These are phyloP conservation scores for Vanessa atalanta DNA, from an alignment of 1,140 invertebrate genomes.

Conservation along the genomic window DNA sequence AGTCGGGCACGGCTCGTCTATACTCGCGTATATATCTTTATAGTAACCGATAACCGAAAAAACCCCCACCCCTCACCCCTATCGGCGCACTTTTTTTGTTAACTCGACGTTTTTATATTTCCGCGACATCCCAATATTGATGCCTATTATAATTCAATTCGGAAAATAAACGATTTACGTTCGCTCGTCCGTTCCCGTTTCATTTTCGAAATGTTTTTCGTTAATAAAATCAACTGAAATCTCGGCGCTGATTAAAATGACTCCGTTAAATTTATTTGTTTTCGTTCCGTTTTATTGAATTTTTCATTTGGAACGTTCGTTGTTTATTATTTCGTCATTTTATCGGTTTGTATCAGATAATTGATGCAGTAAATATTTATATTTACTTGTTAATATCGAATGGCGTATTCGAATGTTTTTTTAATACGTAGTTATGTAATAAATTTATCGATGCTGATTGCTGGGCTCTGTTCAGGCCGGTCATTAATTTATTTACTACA, in stretches of 20 bases:
- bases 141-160: conserved; percentile 40
- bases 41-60: no score
- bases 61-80: no score
- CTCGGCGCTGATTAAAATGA: conserved; percentile 10
- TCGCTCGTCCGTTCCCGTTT: conserved; percentile 13
- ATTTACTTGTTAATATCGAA: neutral
- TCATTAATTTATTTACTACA: no score
- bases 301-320: neutral
- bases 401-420: neutral
- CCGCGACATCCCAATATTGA: conserved; percentile 43
- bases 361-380: neutral
- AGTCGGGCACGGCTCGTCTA: no score
- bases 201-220: conserved; percentile 7
- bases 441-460: neutral
- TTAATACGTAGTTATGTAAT: neutral
- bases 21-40: no score
- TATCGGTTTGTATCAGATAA: neutral
- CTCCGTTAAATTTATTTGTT: conserved; percentile 2
- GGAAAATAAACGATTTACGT: conserved; percentile 19
- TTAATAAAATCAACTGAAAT: conserved; percentile 31
- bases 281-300: conserved; percentile 3
- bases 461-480: no score
- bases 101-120: conserved; percentile 39
- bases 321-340: conserved; percentile 6
- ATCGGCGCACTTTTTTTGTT: conserved; percentile 25